Percentiles rank a stretch among this genome's conserved stretches.
These are phyloP conservation scores for Hypothenemus hampei DNA, from an alignment of 1,140 invertebrate genomes.

Conservation along the genomic window DNA sequence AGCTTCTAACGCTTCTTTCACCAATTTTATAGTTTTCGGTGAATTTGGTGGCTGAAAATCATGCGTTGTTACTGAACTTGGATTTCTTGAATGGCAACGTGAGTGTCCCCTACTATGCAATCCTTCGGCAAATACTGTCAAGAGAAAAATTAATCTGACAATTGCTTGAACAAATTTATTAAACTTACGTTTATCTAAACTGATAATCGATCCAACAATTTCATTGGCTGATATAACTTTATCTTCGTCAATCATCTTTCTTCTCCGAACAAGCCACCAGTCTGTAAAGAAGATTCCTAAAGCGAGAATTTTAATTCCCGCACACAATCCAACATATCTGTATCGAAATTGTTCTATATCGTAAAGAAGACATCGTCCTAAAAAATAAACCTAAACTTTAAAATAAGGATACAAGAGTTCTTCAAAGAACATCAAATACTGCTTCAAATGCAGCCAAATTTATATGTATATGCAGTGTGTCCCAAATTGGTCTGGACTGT, in stretches of 20 bases:
- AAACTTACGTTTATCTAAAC: slow-evolving; percentile 76
- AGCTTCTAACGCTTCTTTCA: slow-evolving; percentile 20
- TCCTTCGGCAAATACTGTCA: slow-evolving; percentile 63
- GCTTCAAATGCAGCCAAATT: no score
- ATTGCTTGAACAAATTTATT: background rate
- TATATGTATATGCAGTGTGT: no score
- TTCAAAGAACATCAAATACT: no score
- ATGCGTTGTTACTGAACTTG: slow-evolving; percentile 36
- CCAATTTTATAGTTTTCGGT: slow-evolving; percentile 9
- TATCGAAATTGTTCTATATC: slow-evolving; percentile 92
- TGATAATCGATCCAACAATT: slow-evolving; percentile 80
- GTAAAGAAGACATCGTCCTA: slow-evolving; percentile 79
- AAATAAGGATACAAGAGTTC: background rate
- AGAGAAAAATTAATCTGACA: slow-evolving; percentile 19
- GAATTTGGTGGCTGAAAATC: slow-evolving; percentile 31
- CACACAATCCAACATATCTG: slow-evolving; percentile 85
- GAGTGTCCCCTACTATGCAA: slow-evolving; percentile 41
- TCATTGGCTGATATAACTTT: slow-evolving; percentile 70
- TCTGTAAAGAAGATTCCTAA: slow-evolving; percentile 80
- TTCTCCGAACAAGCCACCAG: slow-evolving; percentile 79
- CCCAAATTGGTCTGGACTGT: no score
- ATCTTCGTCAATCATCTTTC: slow-evolving; percentile 68
- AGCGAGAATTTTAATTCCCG: slow-evolving; percentile 84
- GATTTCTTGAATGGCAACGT: slow-evolving; percentile 32
- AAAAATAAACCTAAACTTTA: no score